Evolutionary conservation across 2,888 invertebrate genomes (phyloP).

Genomic region (Agrypnus murinus): DNA sequence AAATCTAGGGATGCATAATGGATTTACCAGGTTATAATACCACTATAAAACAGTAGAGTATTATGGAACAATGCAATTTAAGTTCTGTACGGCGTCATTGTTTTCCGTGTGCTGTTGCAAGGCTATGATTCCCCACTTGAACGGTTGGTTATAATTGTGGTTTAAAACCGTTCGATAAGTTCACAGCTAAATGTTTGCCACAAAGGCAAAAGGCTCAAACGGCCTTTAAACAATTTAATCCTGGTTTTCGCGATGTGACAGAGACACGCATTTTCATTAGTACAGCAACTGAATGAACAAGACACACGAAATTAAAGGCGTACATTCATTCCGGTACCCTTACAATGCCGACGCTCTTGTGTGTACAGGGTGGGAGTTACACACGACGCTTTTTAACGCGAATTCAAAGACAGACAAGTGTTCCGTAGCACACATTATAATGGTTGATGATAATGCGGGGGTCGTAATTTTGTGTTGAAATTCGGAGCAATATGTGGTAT

Average conservation of each 20-base stretch:
- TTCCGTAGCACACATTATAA: constrained; percentile 4
- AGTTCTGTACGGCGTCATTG: constrained; percentile 47
- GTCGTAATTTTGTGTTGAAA: constrained; percentile 4
- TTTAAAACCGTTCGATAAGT: constrained; percentile 48
- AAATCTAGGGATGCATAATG: constrained; percentile 49
- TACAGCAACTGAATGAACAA: constrained; percentile 40
- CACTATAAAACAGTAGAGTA: constrained; percentile 45
- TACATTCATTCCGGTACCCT: constrained; percentile 32
- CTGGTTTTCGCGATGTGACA: constrained; percentile 44
- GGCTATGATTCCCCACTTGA: constrained; percentile 43
- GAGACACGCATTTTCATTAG: constrained; percentile 48
- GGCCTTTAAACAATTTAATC: constrained; percentile 49
- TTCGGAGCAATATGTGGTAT: constrained; percentile 28
- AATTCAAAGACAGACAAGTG: constrained; percentile 23
- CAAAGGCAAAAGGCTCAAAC: constrained; percentile 48
- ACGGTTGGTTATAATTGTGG: constrained; percentile 47
- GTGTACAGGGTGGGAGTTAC: constrained; percentile 4
- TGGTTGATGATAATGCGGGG: neutral
- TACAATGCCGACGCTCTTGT: constrained; percentile 28
- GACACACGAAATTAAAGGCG: constrained; percentile 43
- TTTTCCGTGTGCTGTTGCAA: constrained; percentile 44
- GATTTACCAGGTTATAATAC: constrained; percentile 50
- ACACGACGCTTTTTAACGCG: constrained; percentile 31
- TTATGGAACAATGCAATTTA: constrained; percentile 51
- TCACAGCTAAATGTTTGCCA: constrained; percentile 44